Evolutionary conservation across 2,797 vertebrate genomes (phyloP).

Genomic region (Microchirus variegatus): DNA sequence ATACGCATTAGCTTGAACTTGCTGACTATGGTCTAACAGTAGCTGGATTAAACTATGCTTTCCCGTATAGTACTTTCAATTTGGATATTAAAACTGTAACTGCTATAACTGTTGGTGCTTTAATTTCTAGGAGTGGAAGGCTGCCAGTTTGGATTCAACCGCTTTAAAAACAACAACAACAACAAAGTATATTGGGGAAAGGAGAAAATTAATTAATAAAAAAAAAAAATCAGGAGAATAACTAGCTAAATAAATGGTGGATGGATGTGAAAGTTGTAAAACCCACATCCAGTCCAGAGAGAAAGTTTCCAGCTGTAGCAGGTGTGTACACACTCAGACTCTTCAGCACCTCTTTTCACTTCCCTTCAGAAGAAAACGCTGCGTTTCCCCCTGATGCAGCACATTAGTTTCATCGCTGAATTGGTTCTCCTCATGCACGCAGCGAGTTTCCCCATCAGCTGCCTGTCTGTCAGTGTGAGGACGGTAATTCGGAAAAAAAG

Average conservation of each 20-base stretch:
- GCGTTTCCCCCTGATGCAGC: slow-evolving; percentile 64
- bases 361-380: slow-evolving; percentile 30
- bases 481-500: slow-evolving; percentile 77
- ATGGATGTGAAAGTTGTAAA: slow-evolving; percentile 14
- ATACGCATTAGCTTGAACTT: too few relatives aligned
- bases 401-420: slow-evolving; percentile 79
- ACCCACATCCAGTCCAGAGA: slow-evolving; percentile 4
- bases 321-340: slow-evolving; percentile 30
- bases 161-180: slow-evolving; percentile 57
- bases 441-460: slow-evolving; percentile 72
- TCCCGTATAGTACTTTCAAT: slow-evolving; percentile 12
- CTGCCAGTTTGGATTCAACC: slow-evolving; percentile 61
- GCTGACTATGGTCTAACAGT: too few relatives aligned
- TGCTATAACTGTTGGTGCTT: slow-evolving; percentile 44
- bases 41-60: too few relatives aligned
- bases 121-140: slow-evolving; percentile 47
- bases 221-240: slow-evolving; percentile 32
- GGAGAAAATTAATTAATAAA: slow-evolving; percentile 31
- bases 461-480: slow-evolving; percentile 80
- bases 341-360: not conserved
- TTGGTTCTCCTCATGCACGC: slow-evolving; percentile 80
- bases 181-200: slow-evolving; percentile 34
- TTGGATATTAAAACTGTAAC: slow-evolving; percentile 48
- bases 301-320: slow-evolving; percentile 16
- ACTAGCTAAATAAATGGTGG: slow-evolving; percentile 4